Evolutionary conservation across 2,888 invertebrate species (phyloP).

Genomic region (Netelia inedita): DNA sequence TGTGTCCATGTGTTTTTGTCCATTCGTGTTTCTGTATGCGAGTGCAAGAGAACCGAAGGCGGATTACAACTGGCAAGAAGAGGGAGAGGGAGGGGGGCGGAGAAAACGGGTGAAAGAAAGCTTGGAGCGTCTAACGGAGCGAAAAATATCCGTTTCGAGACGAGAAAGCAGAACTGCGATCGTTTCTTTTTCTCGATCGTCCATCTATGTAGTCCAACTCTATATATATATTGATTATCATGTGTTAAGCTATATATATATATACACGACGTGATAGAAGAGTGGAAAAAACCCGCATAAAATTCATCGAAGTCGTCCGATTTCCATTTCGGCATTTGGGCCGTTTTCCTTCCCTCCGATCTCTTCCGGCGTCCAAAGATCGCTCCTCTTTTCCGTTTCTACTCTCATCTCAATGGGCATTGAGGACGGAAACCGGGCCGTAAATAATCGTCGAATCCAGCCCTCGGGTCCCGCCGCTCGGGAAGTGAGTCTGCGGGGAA

Average conservation of each 20-base stretch:
- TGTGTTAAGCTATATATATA: constrained; percentile 2
- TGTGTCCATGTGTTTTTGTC: constrained; percentile 16
- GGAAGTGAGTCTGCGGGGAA: constrained; percentile 5
- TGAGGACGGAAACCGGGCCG: constrained; percentile 64
- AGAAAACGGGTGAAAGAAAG: constrained; percentile 52
- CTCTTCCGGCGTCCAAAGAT: constrained; percentile 31
- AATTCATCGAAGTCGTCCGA: constrained; percentile 57
- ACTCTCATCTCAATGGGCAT: constrained; percentile 59
- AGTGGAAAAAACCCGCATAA: constrained; percentile 61
- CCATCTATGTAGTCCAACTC: constrained; percentile 28
- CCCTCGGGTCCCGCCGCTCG: neutral
- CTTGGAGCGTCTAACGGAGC: constrained; percentile 62
- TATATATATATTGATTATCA: neutral
- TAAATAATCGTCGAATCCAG: constrained; percentile 61
- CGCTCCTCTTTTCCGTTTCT: constrained; percentile 50
- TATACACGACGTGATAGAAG: constrained; percentile 13
- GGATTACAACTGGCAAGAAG: constrained; percentile 31
- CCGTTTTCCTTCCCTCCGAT: constrained; percentile 21
- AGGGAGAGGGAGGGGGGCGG: constrained; percentile 2
- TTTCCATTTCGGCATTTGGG: constrained; percentile 55
- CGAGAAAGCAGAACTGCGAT: constrained; percentile 46
- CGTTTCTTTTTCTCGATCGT: constrained; percentile 54
- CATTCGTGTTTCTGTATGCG: constrained; percentile 7
- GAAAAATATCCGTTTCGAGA: constrained; percentile 63
- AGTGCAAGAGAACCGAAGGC: constrained; percentile 21